These are phyloP conservation scores for Temnothorax unifasciatus DNA, from an alignment of 2,888 invertebrate genomes.

Conservation along the genomic window DNA sequence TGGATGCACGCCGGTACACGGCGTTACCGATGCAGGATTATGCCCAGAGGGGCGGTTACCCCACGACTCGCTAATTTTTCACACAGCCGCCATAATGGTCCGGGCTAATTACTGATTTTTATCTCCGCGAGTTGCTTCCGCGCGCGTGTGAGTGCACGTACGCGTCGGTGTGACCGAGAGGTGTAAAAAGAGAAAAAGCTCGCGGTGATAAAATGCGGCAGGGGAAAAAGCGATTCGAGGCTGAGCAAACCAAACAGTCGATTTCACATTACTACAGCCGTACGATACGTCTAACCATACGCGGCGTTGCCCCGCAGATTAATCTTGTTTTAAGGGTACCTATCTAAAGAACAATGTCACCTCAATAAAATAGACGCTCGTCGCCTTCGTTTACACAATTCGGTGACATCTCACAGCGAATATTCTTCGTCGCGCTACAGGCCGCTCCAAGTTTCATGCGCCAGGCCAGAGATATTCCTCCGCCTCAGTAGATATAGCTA, in stretches of 20 bases:
- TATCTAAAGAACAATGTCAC: too few relatives aligned
- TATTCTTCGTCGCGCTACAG: slow-evolving; percentile 62
- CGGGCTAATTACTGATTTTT: slow-evolving; percentile 86
- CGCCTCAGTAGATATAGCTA: slow-evolving; percentile 78
- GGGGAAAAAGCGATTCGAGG: slow-evolving; percentile 1
- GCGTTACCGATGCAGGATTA: slow-evolving; percentile 82
- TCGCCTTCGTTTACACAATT: slow-evolving; percentile 17
- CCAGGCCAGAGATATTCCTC: slow-evolving; percentile 65
- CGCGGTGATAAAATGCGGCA: slow-evolving; percentile 32
- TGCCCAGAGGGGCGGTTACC: slow-evolving; percentile 85
- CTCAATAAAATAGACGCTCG: not conserved
- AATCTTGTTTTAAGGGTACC: not conserved
- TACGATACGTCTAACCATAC: not conserved
- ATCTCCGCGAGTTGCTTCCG: slow-evolving; percentile 80
- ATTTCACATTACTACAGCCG: not conserved
- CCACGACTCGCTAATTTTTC: slow-evolving; percentile 85
- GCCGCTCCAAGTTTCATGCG: slow-evolving; percentile 66
- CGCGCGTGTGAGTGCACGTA: slow-evolving; percentile 54
- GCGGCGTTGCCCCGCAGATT: too few relatives aligned
- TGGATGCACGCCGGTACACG: slow-evolving; percentile 81
- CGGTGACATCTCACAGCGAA: slow-evolving; percentile 26
- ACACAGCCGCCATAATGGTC: slow-evolving; percentile 85
- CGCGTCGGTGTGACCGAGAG: slow-evolving; percentile 38
- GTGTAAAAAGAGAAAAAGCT: slow-evolving; percentile 27
- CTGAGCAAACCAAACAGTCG: not conserved